Conservation (phyloP, 2,888 invertebrate species). For the Tetragonisca angustula region DNA sequence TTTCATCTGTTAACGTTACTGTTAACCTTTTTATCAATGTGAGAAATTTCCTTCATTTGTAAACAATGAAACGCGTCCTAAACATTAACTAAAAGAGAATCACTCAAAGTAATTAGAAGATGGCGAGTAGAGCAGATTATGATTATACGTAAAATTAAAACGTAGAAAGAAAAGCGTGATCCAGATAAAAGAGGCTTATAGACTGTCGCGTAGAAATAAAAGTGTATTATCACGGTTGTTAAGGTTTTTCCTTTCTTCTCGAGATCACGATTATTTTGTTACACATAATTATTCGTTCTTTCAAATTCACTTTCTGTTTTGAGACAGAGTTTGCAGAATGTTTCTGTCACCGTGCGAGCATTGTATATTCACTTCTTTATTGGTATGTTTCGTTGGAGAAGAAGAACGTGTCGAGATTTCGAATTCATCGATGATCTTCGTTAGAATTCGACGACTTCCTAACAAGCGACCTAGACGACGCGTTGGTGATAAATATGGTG, state of each 20-base stretch:
- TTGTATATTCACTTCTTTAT: not conserved
- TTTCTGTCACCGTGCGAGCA: not conserved
- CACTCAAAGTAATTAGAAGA: constrained; percentile 24
- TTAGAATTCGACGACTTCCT: constrained; percentile 14
- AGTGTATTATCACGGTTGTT: constrained; percentile 69
- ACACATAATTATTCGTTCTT: constrained; percentile 27
- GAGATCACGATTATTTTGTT: constrained; percentile 4
- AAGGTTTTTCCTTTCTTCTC: constrained; percentile 44
- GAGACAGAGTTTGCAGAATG: not conserved
- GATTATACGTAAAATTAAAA: constrained; percentile 41
- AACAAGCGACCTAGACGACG: constrained; percentile 15
- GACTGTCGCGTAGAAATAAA: constrained; percentile 76
- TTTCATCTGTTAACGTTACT: not conserved
- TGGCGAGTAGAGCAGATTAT: constrained; percentile 8
- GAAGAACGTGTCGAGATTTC: not conserved
- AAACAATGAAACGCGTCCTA: not conserved
- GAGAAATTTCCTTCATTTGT: not conserved
- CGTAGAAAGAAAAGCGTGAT: constrained; percentile 63
- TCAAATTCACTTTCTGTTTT: not conserved
- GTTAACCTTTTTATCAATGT: not conserved
- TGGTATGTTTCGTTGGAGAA: not conserved
- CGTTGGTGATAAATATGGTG: constrained; percentile 32
- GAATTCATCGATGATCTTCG: constrained; percentile 2
- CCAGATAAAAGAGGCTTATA: constrained; percentile 75
- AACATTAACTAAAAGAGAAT: constrained; percentile 16